These are phyloP conservation scores for Silurus aristotelis DNA, from an alignment of 2,797 vertebrate genomes.

Conservation along the genomic window DNA sequence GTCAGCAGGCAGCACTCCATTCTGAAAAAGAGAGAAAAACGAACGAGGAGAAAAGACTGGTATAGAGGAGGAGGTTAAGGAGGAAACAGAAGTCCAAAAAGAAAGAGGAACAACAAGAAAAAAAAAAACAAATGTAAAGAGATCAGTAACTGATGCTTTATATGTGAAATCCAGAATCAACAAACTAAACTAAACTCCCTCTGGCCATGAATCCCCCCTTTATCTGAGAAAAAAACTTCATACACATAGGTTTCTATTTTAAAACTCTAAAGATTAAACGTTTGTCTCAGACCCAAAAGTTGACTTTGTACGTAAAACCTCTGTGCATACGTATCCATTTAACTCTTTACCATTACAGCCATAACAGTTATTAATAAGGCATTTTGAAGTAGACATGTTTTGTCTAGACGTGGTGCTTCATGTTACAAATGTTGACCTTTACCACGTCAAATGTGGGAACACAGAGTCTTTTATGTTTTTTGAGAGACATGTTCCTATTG, in stretches of 20 bases:
- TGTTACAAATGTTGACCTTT: neutral
- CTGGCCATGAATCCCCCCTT: neutral
- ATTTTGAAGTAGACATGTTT: too few species aligned
- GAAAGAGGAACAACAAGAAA: neutral
- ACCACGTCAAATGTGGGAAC: neutral
- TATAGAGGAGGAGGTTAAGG: neutral
- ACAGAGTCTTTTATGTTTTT: neutral
- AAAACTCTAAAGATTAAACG: neutral
- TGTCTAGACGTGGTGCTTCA: neutral
- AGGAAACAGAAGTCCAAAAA: neutral
- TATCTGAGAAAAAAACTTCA: neutral
- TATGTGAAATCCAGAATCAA: neutral
- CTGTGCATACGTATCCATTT: neutral
- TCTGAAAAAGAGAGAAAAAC: conserved; percentile 31
- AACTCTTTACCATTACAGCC: too few species aligned
- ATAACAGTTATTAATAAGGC: too few species aligned
- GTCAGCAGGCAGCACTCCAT: conserved; percentile 57
- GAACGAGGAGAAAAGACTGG: conserved; percentile 1
- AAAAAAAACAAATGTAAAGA: neutral
- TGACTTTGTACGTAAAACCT: neutral
- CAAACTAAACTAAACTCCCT: neutral
- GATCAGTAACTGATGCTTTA: neutral
- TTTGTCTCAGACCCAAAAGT: neutral
- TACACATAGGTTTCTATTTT: neutral
- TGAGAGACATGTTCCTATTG: too few species aligned